These are phyloP conservation scores for Xenopus petersii DNA, from an alignment of 2,797 vertebrate genomes.

Conservation along the genomic window DNA sequence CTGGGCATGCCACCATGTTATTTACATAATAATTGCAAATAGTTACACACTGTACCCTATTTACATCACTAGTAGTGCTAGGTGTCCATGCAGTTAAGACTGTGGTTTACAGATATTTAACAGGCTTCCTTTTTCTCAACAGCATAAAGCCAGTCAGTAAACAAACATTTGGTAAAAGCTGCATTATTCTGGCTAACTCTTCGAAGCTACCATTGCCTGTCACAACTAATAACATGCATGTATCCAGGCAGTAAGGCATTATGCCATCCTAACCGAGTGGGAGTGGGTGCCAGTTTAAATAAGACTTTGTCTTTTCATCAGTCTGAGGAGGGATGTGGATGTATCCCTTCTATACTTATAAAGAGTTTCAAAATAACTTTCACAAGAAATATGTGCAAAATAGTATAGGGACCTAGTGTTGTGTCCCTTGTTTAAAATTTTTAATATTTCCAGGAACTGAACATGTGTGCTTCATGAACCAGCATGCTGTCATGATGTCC, in stretches of 20 bases:
- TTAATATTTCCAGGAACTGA: no score
- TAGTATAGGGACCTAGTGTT: no score
- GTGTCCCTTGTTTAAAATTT: no score
- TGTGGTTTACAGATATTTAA: not conserved
- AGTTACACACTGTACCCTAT: no score
- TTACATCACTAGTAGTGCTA: no score
- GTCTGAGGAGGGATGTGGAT: not conserved
- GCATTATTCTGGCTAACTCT: not conserved
- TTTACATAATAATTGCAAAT: no score
- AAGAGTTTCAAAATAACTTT: no score
- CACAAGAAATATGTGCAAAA: no score
- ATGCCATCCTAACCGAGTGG: conserved; percentile 31
- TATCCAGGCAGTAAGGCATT: conserved; percentile 4
- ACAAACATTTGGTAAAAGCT: not conserved
- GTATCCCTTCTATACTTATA: no score
- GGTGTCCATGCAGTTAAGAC: not conserved
- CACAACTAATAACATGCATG: not conserved
- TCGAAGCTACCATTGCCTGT: not conserved
- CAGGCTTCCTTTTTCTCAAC: not conserved
- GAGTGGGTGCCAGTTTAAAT: not conserved
- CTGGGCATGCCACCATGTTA: no score
- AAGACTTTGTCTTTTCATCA: not conserved
- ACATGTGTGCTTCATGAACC: no score
- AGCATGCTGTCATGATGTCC: not conserved
- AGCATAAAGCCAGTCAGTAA: not conserved